Evolutionary conservation across 2,888 invertebrate species (phyloP).

Genomic region (Macrosiphum euphorbiae): DNA sequence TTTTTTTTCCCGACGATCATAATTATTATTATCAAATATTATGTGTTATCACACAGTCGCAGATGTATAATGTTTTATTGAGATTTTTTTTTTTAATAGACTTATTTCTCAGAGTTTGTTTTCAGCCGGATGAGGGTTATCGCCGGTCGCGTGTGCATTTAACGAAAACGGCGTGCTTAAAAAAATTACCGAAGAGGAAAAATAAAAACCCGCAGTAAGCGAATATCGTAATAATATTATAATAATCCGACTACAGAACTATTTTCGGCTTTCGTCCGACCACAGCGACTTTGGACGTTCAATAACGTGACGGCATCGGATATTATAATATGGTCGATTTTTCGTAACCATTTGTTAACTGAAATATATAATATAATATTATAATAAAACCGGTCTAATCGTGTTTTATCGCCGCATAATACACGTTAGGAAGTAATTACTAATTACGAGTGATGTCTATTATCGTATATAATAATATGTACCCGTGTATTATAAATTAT

Average conservation of each 20-base stretch:
- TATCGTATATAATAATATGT: constrained; percentile 11
- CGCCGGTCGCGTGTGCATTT: background rate
- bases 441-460: constrained; percentile 44
- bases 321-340: background rate
- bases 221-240: background rate
- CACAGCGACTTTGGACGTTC: background rate
- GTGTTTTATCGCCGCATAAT: constrained; percentile 45
- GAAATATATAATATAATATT: background rate
- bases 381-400: constrained; percentile 51
- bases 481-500: background rate
- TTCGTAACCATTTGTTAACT: constrained; percentile 26
- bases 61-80: constrained; percentile 10
- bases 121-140: background rate
- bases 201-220: background rate
- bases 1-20: background rate
- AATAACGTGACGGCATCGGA: background rate
- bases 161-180: background rate
- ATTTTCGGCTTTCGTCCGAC: background rate
- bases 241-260: background rate
- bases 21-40: background rate
- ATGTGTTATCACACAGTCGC: constrained; percentile 18
- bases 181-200: background rate
- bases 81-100: constrained; percentile 36
- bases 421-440: constrained; percentile 49
- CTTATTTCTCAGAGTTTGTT: constrained; percentile 20